Percentiles rank a stretch among this genome's conserved stretches.
These are phyloP conservation scores for Tenodera sinensis DNA, from an alignment of 2,888 invertebrate genomes.

Conservation along the genomic window DNA sequence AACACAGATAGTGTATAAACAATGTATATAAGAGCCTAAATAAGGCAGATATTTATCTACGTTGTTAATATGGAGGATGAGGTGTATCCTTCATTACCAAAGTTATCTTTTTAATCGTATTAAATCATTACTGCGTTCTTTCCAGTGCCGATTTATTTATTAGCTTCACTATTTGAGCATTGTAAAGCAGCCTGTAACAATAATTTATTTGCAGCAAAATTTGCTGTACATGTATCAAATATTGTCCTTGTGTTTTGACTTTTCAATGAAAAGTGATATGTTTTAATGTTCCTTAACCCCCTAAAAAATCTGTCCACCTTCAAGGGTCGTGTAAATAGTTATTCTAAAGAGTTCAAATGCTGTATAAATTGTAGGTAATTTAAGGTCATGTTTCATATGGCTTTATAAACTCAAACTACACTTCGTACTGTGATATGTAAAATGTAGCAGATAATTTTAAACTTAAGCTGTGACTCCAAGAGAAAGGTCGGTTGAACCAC, in stretches of 20 bases:
- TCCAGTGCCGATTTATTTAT: conserved; percentile 30
- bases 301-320: conserved; percentile 36
- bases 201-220: conserved; percentile 17
- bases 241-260: conserved; percentile 17
- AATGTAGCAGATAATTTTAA: conserved; percentile 41
- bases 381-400: conserved; percentile 17
- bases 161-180: conserved; percentile 19
- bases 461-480: conserved; percentile 33
- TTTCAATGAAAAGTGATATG: conserved; percentile 25
- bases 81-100: conserved; percentile 6
- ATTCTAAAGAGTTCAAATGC: conserved; percentile 34
- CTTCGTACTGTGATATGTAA: conserved; percentile 50
- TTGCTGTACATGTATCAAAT: background rate
- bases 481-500: conserved; percentile 34
- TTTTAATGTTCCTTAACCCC: conserved; percentile 35
- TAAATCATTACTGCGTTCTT: conserved; percentile 27
- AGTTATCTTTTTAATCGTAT: conserved; percentile 9
- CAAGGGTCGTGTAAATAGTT: conserved; percentile 37
- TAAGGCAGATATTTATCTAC: conserved; percentile 21
- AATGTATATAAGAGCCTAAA: conserved; percentile 22
- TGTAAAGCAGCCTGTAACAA: conserved; percentile 1
- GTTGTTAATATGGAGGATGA: conserved; percentile 15
- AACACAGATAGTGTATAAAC: conserved; percentile 28
- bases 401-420: conserved; percentile 30
- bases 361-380: conserved; percentile 35